phyloP scores from a whole-genome alignment of 2,888 invertebrate genomes.

The Leistus spinibarbis region DNA sequence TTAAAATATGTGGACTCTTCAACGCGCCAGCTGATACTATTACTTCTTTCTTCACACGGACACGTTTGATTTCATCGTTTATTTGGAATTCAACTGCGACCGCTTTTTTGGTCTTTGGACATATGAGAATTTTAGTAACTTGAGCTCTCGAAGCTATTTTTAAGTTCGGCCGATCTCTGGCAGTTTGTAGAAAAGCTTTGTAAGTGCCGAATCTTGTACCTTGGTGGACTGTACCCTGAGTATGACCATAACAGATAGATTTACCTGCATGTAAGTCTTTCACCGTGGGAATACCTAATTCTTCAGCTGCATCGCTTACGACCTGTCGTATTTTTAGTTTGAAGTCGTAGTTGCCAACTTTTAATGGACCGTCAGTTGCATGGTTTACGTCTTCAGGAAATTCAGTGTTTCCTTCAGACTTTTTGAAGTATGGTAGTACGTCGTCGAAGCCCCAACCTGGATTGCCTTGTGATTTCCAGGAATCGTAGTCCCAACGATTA shows the following conservation, averaged over 20 bases:
- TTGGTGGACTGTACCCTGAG: constrained; percentile 55
- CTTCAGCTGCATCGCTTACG: constrained; percentile 40
- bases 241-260: constrained; percentile 52
- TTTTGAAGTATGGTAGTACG: constrained; percentile 2
- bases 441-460: constrained; percentile 24
- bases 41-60: constrained; percentile 61
- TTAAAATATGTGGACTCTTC: constrained; percentile 66
- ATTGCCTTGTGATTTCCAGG: constrained; percentile 65
- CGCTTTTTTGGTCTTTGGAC: constrained; percentile 51
- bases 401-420: constrained; percentile 29
- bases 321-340: constrained; percentile 17
- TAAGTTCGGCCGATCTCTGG: constrained; percentile 62
- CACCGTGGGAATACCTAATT: constrained; percentile 51
- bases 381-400: constrained; percentile 31
- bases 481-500: constrained; percentile 65
- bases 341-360: constrained; percentile 25
- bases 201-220: constrained; percentile 62
- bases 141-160: constrained; percentile 61
- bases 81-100: constrained; percentile 55
- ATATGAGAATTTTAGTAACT: constrained; percentile 63
- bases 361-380: constrained; percentile 40
- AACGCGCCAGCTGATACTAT: constrained; percentile 68
- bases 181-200: constrained; percentile 62
- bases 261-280: constrained; percentile 52
- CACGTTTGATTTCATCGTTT: constrained; percentile 44